Evolutionary conservation across 2,113 vertebrate genomes (phyloP).

Genomic region (Falcunculus frontatus): DNA sequence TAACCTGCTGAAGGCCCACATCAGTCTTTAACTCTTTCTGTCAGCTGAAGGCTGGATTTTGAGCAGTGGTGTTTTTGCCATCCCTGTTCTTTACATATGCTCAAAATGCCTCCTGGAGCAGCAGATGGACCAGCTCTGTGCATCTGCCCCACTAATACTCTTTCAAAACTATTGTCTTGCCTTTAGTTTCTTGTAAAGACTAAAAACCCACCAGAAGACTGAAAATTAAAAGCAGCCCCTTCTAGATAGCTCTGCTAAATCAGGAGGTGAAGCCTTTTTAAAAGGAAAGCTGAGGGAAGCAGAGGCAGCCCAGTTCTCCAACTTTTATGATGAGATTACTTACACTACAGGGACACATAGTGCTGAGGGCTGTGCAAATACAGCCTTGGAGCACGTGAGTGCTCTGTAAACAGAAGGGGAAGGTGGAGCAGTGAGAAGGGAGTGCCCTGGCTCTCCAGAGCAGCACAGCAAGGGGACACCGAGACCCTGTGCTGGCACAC

Average conservation of each 20-base stretch:
- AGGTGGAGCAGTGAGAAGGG: neutral
- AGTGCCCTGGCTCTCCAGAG: neutral
- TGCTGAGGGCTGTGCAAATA: neutral
- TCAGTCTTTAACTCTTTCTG: neutral
- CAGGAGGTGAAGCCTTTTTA: neutral
- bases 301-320: neutral
- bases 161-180: neutral
- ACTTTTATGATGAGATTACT: fast-evolving
- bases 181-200: neutral
- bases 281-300: neutral
- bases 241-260: neutral
- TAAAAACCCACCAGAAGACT: neutral
- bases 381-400: neutral
- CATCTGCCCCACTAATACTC: neutral
- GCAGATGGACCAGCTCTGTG: neutral
- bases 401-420: neutral
- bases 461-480: fast-evolving
- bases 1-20: neutral
- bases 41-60: neutral
- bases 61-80: neutral
- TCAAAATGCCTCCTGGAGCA: neutral
- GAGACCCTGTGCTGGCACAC: fast-evolving
- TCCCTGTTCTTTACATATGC: neutral
- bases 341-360: neutral
- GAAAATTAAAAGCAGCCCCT: neutral